phyloP scores from a whole-genome alignment of 2,888 invertebrate species.

The Junonia oenone region DNA sequence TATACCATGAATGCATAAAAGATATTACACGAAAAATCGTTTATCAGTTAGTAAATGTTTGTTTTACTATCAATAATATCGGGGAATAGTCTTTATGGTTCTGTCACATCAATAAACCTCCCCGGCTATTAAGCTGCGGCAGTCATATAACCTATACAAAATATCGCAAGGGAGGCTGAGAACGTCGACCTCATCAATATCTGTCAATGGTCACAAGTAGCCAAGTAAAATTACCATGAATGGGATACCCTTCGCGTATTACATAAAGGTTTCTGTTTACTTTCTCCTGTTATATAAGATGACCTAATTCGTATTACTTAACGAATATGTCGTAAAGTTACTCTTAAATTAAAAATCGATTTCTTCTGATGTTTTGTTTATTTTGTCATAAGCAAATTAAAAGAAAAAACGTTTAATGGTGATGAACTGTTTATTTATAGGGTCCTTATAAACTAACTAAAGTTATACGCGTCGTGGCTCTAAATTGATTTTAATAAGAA shows the following conservation, averaged over 20 bases:
- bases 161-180: conserved; percentile 51
- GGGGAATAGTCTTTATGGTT: conserved; percentile 49
- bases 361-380: too few species aligned
- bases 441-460: too few species aligned
- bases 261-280: conserved; percentile 46
- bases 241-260: conserved; percentile 50
- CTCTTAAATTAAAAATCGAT: too few species aligned
- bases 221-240: conserved; percentile 70
- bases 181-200: conserved; percentile 65
- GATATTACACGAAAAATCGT: background rate
- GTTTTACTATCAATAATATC: conserved; percentile 61
- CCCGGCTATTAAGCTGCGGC: conserved; percentile 51
- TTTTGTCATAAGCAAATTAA: too few species aligned
- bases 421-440: too few species aligned
- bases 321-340: background rate
- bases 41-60: conserved; percentile 36
- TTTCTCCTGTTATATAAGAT: conserved; percentile 56
- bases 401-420: too few species aligned
- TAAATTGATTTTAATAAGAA: too few species aligned
- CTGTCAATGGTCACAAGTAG: conserved; percentile 67
- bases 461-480: too few species aligned
- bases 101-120: conserved; percentile 67
- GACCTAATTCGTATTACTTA: conserved; percentile 41
- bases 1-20: background rate
- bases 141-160: conserved; percentile 44